Evolutionary conservation across 2,888 invertebrate species (phyloP), one percentile per base, ranked within the genome.

Genomic region (Syritta pipiens): DNA sequence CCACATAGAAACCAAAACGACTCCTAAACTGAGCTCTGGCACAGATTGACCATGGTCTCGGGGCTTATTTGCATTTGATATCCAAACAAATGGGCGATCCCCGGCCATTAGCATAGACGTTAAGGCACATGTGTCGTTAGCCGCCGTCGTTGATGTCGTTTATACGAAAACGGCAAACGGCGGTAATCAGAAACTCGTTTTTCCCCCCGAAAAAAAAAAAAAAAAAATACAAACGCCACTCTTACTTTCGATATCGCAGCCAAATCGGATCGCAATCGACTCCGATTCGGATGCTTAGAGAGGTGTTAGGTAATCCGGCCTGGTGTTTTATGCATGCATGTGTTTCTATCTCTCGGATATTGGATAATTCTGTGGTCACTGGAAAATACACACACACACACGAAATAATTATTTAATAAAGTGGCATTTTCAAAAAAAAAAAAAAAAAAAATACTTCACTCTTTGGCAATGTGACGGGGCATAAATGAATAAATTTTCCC

Each of bases 91-190:
- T 76, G 62, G 57, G 42, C 69, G 44, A 76, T 62, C 53, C 60
- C 40, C 10, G 22, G 26, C 28, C 19, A 77, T 71, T 77, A 65
- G 37, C 76, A 77, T 77, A 69, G 69, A 76, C 57, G 55, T 42
- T 40, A 62, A 63, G 35, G 20, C 22, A 26, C 74, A 75, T 60
- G 44, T 62, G 51, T 67, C 67, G 40, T 48, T 68, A n/a, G n/a
- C n/a, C n/a, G n/a, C n/a, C n/a, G n/a, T n/a, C n/a, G n/a, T n/a
- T n/a, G n/a, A n/a, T n/a, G n/a, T n/a, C n/a, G n/a, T n/a, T n/a
- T n/a, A 49, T 49, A 69, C 57, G 57, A 76, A 76, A 69, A 62
- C 62, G 55, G 32, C 60, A 67, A 59, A n/a, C 14, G 26, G 12
- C 30, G 35, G n/a, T n/a, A n/a, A n/a, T n/a, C n/a, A n/a, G n/a